Percentiles rank a stretch among this genome's conserved stretches.
phyloP scores from a whole-genome alignment of 2,797 vertebrate species.

The Morus bassanus region DNA sequence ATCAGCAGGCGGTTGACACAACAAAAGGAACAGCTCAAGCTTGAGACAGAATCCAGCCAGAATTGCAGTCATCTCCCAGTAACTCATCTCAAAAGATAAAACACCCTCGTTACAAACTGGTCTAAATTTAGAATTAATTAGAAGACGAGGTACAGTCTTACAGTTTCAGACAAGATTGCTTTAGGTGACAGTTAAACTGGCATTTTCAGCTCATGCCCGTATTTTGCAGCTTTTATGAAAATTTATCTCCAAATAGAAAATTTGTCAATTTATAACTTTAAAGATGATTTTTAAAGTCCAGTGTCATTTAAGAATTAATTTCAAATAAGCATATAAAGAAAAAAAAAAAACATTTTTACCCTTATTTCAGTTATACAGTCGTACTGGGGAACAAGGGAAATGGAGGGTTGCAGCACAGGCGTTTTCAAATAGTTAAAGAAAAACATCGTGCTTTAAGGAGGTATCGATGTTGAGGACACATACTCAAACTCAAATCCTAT shows the following conservation, averaged over 20 bases:
- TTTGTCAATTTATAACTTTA: not conserved
- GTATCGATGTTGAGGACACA: not conserved
- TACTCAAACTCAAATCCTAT: not conserved
- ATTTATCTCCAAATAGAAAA: not conserved
- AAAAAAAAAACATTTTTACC: not conserved
- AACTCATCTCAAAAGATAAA: conserved; percentile 45
- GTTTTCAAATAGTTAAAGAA: not conserved
- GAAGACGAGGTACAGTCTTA: not conserved
- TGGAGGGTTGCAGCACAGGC: not conserved
- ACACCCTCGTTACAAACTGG: not conserved
- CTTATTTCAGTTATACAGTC: not conserved
- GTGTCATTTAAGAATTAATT: not conserved
- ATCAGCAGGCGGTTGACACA: conserved; percentile 12
- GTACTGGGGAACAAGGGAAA: not conserved
- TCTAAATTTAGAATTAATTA: conserved; percentile 59
- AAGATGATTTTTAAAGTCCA: not conserved
- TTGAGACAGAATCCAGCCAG: conserved; percentile 31
- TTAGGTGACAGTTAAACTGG: conserved; percentile 18
- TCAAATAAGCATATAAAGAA: not conserved
- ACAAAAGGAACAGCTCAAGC: conserved; percentile 44
- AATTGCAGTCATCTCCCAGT: conserved; percentile 33
- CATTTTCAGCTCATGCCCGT: not conserved
- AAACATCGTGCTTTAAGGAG: not conserved
- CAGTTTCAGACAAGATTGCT: not conserved
- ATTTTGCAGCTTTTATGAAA: not conserved